These are phyloP conservation scores for Porphyrio hochstetteri DNA, from an alignment of 2,113 vertebrate genomes.

Conservation along the genomic window DNA sequence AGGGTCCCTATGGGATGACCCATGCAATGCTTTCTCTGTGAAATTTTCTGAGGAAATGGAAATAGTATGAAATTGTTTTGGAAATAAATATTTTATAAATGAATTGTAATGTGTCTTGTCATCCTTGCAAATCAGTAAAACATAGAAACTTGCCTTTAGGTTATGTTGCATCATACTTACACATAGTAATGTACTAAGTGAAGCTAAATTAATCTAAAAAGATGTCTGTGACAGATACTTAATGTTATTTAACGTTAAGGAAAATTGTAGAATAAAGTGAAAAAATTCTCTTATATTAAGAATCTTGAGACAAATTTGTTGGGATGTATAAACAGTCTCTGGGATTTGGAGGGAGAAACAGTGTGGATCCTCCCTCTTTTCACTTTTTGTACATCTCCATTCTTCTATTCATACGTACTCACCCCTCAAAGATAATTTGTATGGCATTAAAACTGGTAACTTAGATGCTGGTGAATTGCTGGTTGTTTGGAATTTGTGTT, in stretches of 20 bases:
- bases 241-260: background rate
- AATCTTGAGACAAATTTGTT: background rate
- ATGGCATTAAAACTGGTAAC: background rate
- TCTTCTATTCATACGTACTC: background rate
- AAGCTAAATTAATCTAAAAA: background rate
- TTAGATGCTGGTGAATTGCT: background rate
- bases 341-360: background rate
- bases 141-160: background rate
- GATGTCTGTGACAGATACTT: background rate
- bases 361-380: background rate
- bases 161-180: background rate
- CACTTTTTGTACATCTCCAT: background rate
- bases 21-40: background rate
- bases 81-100: background rate
- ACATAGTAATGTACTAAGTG: background rate
- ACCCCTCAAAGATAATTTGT: background rate
- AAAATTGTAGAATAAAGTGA: background rate
- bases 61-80: background rate
- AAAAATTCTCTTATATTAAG: background rate
- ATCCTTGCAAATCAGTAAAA: background rate
- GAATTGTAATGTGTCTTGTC: background rate
- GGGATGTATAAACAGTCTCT: background rate
- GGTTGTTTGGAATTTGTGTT: background rate
- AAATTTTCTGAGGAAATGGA: background rate
- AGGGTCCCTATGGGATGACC: background rate